These are phyloP conservation scores for Harpalus rufipes DNA, from an alignment of 2,888 invertebrate species.

Conservation along the genomic window DNA sequence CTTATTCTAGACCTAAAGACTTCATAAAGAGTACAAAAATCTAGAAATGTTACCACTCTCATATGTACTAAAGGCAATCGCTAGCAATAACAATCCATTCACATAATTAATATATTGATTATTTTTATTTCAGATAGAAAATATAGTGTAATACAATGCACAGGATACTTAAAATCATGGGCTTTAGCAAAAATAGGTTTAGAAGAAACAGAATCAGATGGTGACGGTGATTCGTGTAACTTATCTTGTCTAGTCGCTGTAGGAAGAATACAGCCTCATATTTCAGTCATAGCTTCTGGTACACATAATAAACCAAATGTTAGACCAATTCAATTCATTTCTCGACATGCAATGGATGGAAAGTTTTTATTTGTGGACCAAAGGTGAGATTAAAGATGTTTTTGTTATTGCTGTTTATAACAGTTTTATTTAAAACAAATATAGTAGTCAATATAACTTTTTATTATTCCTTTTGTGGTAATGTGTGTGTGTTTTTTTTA, in stretches of 20 bases:
- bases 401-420: neutral
- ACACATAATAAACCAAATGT: slow-evolving; percentile 77
- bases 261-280: slow-evolving; percentile 85
- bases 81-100: too few relatives aligned
- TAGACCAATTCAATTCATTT: slow-evolving; percentile 86
- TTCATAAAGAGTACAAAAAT: too few relatives aligned
- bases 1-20: too few relatives aligned
- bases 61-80: too few relatives aligned
- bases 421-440: too few relatives aligned
- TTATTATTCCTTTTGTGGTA: too few relatives aligned
- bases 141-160: slow-evolving; percentile 94
- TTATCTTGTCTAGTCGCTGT: slow-evolving; percentile 94
- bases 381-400: slow-evolving; percentile 80
- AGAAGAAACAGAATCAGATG: slow-evolving; percentile 84
- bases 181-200: slow-evolving; percentile 87
- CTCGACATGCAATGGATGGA: slow-evolving; percentile 92
- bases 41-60: too few relatives aligned
- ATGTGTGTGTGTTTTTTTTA: too few relatives aligned
- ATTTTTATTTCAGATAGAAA: slow-evolving; percentile 83
- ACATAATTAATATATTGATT: neutral
- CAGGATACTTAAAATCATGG: slow-evolving; percentile 96
- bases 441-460: too few relatives aligned
- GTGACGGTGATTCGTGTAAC: slow-evolving; percentile 82
- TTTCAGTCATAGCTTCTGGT: slow-evolving; percentile 77
- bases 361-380: slow-evolving; percentile 96